A percentile compares a stretch with the other conserved stretches of the same genome.
Conservation (phyloP, 2,113 vertebrate species). For the Rhinoderma darwinii region DNA sequence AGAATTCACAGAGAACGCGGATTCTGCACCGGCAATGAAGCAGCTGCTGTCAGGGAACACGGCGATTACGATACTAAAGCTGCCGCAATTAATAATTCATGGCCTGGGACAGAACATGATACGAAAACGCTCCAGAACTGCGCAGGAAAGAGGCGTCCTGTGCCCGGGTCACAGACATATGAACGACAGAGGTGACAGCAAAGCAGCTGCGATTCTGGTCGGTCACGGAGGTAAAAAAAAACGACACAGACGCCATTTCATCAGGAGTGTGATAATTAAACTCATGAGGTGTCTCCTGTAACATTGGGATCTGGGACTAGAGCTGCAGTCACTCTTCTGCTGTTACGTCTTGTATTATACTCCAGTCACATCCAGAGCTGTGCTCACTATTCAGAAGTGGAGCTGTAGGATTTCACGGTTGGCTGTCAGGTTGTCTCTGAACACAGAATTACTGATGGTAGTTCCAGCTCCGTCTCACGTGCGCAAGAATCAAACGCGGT, state of each 20-base stretch:
- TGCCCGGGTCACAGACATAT: background rate
- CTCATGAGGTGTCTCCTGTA: background rate
- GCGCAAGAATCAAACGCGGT: background rate
- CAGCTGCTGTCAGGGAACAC: background rate
- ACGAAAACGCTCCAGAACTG: background rate
- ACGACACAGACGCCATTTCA: background rate
- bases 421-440: background rate
- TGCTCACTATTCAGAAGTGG: background rate
- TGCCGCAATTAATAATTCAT: background rate
- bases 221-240: too few species aligned
- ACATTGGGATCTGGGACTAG: too few species aligned
- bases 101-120: background rate
- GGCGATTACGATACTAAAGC: background rate
- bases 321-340: too few species aligned
- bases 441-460: background rate
- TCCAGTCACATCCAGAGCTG: background rate
- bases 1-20: background rate
- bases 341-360: too few species aligned
- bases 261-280: background rate
- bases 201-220: too few species aligned
- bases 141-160: too few species aligned
- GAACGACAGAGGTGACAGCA: too few species aligned
- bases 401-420: background rate
- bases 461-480: slow-evolving; percentile 2
- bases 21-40: background rate